phyloP scores from a whole-genome alignment of 2,888 invertebrate genomes.

The Anagyrus pseudococci region DNA sequence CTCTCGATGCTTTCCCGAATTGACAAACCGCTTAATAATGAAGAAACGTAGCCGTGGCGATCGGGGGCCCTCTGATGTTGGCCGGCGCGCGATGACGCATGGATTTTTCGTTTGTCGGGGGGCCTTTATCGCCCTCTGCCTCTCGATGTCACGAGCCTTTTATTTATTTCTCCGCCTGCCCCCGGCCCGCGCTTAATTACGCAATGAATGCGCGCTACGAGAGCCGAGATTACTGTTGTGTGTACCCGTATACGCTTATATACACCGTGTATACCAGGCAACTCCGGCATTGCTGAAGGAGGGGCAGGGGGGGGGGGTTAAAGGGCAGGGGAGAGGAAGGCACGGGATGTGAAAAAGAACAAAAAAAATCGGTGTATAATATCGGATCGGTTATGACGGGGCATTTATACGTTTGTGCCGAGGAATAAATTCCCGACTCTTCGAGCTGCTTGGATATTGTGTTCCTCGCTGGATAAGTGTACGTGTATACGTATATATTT shows the following conservation, averaged over 20 bases:
- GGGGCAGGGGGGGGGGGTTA: too few relatives aligned
- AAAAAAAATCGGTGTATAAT: conserved; percentile 20
- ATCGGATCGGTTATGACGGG: conserved; percentile 29
- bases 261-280: too few relatives aligned
- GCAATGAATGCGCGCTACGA: conserved; percentile 34
- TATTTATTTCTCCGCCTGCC: conserved; percentile 31
- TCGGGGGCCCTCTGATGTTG: conserved; percentile 19
- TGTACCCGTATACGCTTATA: too few relatives aligned
- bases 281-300: too few relatives aligned
- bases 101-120: conserved; percentile 38
- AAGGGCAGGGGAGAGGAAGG: conserved; percentile 2
- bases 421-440: conserved; percentile 29
- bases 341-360: neutral
- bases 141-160: conserved; percentile 33
- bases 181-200: conserved; percentile 35
- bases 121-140: conserved; percentile 28
- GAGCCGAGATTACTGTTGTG: too few relatives aligned
- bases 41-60: conserved; percentile 16
- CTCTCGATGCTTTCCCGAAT: conserved; percentile 34
- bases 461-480: conserved; percentile 15
- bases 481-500: conserved; percentile 24
- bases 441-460: neutral
- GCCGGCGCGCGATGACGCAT: conserved; percentile 39
- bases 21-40: conserved; percentile 39
- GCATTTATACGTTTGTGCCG: conserved; percentile 21